Base-by-base conservation (phyloP, 2,113 vertebrate genomes). In the Mustela nigripes region DNA sequence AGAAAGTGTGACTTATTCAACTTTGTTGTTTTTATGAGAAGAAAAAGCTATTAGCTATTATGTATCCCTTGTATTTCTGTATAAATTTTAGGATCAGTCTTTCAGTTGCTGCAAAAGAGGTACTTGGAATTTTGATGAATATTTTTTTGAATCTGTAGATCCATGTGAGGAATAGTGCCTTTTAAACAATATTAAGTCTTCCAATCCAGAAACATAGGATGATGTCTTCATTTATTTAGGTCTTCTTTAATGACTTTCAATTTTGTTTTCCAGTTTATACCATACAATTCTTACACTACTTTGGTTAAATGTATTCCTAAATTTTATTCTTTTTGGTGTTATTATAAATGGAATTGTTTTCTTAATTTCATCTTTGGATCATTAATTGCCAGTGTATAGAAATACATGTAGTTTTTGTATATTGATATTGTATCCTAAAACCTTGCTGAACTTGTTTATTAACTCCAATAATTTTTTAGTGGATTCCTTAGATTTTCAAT, bases 291-390 rank as follows among this genome's bases (percentile, higher is more conserved):
- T 93, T 95, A 16, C 28, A 87, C 15, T 91, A 86, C 10, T 42
- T 9, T 50, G 36, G 58, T 76, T 67, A 91, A 56, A 60, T 67
- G 85, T 74, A 15, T 81, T 19, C 21, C 21, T 93, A 48, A 58
- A 11, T 86, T 95, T 80, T 90, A 97, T 90, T 80, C 45, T 93
- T 93, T 93, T 85, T 94, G n/a, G 24, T 63, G 42, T 3, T 48
- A 63, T 65, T 80, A 45, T 53, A 58, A 67, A 45, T 69, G 28
- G 6, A 79, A 90, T 80, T 90, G 14, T 79, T 84, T 80, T 91
- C 60, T 94, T 81, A 95, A 86, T 86, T 96, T 92, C 11, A 94
- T 56, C 86, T 87, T 97, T 85, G 71, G 39, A 60, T 86, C 14
- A 76, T 69, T 95, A n/a, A 69, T 89, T 86, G 28, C 2, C 80